These are phyloP conservation scores for Triops cancriformis DNA, from an alignment of 1,140 invertebrate species.

Conservation along the genomic window DNA sequence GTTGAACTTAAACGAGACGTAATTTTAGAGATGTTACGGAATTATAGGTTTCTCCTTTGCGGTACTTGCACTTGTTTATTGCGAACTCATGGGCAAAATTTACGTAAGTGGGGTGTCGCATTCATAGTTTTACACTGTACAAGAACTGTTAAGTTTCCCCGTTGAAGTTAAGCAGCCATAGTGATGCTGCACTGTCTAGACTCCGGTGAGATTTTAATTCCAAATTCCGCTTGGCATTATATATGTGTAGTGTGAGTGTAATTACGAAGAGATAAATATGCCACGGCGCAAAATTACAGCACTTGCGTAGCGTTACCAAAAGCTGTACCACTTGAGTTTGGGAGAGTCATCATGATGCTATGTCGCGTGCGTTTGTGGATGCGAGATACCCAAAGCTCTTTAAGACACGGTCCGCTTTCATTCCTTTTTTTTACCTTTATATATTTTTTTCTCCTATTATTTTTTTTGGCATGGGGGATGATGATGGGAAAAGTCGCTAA, in stretches of 20 bases:
- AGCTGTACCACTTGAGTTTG: neutral
- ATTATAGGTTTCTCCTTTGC: neutral
- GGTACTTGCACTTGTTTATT: neutral
- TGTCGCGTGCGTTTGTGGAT: neutral
- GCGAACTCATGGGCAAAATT: neutral
- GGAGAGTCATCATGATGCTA: neutral
- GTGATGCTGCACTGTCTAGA: neutral
- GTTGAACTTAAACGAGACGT: neutral
- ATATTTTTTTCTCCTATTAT: neutral
- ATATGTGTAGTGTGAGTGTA: slow-evolving; percentile 7
- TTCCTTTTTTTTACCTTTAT: neutral
- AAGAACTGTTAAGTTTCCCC: too few relatives aligned
- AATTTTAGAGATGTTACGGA: neutral
- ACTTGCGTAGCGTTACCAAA: neutral
- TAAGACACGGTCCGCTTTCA: too few relatives aligned
- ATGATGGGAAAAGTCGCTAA: neutral
- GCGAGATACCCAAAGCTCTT: neutral
- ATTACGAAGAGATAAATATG: slow-evolving; percentile 14
- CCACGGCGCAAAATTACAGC: neutral
- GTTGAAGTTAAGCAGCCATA: neutral
- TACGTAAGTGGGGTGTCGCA: neutral
- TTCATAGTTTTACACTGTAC: too few relatives aligned
- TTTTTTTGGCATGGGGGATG: neutral
- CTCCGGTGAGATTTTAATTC: neutral
- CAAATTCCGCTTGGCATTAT: neutral